These are phyloP conservation scores for Thyatira batis DNA, from an alignment of 2,888 invertebrate genomes.

Conservation along the genomic window DNA sequence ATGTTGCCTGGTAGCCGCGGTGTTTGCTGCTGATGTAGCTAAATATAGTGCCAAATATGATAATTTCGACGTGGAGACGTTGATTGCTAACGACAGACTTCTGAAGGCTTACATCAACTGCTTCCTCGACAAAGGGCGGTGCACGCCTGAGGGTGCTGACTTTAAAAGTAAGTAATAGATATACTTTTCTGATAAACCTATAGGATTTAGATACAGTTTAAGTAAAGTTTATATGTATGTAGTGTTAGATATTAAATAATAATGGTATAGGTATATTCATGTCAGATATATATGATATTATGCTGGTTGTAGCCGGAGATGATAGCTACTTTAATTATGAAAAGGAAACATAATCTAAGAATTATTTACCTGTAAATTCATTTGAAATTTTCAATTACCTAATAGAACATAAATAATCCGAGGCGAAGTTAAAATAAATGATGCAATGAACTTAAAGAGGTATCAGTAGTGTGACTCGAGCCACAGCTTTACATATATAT, in stretches of 20 bases:
- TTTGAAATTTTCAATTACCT: too few species aligned
- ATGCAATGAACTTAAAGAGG: background rate
- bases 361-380: too few species aligned
- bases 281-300: too few species aligned
- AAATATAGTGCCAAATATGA: constrained; percentile 87
- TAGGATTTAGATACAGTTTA: too few species aligned
- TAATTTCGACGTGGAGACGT: constrained; percentile 87
- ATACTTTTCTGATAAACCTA: background rate
- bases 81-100: constrained; percentile 86
- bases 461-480: background rate
- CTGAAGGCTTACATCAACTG: constrained; percentile 88
- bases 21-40: constrained; percentile 53
- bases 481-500: constrained; percentile 8
- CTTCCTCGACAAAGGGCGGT: constrained; percentile 85
- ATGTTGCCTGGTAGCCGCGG: constrained; percentile 57
- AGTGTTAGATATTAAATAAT: too few species aligned
- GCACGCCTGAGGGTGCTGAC: constrained; percentile 87
- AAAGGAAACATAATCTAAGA: too few species aligned
- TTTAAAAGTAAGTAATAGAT: constrained; percentile 84
- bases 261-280: too few species aligned
- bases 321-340: too few species aligned
- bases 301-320: too few species aligned
- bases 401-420: too few species aligned
- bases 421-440: constrained; percentile 17
- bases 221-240: too few species aligned